Evolutionary conservation across 2,113 vertebrate species (phyloP).

Genomic region (Callipepla californica): DNA sequence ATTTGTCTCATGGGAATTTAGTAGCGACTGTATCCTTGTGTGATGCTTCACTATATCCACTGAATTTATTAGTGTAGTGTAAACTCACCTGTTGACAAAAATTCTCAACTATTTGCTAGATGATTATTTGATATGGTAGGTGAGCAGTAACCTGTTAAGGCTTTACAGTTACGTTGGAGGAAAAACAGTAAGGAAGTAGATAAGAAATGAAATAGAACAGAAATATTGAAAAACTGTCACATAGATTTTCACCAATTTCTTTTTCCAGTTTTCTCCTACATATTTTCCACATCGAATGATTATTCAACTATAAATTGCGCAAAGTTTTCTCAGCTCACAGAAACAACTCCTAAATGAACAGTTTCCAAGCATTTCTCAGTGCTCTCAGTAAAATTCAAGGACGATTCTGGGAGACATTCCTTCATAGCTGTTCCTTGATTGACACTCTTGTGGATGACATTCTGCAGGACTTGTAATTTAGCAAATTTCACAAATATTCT

Average conservation of each 20-base stretch:
- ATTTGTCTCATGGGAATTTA: not conserved
- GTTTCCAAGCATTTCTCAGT: not conserved
- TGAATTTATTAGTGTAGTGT: not conserved
- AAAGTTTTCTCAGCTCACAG: not conserved
- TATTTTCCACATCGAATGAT: not conserved
- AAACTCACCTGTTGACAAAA: not conserved
- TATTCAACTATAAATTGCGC: not conserved
- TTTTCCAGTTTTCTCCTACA: too few relatives aligned
- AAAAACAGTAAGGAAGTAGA: not conserved
- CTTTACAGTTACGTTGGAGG: not conserved
- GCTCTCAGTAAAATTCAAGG: not conserved
- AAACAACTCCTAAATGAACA: rapidly evolving
- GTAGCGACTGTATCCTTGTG: not conserved
- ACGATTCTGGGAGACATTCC: not conserved
- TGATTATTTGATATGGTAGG: not conserved
- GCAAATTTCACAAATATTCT: not conserved
- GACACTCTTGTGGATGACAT: not conserved
- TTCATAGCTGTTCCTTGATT: not conserved
- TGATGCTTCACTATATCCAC: not conserved
- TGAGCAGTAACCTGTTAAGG: not conserved
- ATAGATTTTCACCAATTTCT: not conserved
- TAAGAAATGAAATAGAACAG: not conserved
- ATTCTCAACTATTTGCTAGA: not conserved
- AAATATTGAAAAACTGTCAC: not conserved
- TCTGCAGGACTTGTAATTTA: not conserved